Conservation (phyloP, 2,888 invertebrate genomes). For the Sisyra terminalis region DNA sequence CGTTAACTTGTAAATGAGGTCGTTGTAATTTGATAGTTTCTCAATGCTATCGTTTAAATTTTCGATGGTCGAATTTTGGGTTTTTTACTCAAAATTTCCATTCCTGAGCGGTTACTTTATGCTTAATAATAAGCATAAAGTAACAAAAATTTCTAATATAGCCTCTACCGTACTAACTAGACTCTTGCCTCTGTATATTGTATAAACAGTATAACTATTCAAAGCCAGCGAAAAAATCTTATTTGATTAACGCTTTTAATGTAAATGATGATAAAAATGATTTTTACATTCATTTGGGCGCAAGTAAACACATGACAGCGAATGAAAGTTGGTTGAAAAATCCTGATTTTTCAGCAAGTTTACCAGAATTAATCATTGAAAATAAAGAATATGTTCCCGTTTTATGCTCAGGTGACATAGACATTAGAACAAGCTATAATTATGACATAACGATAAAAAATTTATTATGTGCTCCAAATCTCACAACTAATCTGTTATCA, state of each 20-base stretch:
- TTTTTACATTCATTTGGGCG: constrained; percentile 4
- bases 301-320: constrained; percentile 7
- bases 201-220: no score
- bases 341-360: constrained; percentile 1
- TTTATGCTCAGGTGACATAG: constrained; percentile 12
- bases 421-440: constrained; percentile 11
- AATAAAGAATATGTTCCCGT: constrained; percentile 13
- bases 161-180: no score
- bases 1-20: no score
- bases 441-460: background rate
- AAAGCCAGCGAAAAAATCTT: no score
- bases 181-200: no score
- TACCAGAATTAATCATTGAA: constrained; percentile 12
- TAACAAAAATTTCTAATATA: no score
- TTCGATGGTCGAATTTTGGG: no score
- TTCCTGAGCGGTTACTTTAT: no score
- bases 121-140: no score
- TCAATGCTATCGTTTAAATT: no score
- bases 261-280: constrained; percentile 1
- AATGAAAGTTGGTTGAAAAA: constrained; percentile 1
- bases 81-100: no score
- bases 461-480: constrained; percentile 1
- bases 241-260: constrained; percentile 4
- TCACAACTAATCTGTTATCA: constrained; percentile 10
- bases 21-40: no score